Percentiles rank a stretch among this genome's conserved stretches.
Evolutionary conservation across 2,888 invertebrate genomes (phyloP).

Genomic region (Nymphalis urticae): DNA sequence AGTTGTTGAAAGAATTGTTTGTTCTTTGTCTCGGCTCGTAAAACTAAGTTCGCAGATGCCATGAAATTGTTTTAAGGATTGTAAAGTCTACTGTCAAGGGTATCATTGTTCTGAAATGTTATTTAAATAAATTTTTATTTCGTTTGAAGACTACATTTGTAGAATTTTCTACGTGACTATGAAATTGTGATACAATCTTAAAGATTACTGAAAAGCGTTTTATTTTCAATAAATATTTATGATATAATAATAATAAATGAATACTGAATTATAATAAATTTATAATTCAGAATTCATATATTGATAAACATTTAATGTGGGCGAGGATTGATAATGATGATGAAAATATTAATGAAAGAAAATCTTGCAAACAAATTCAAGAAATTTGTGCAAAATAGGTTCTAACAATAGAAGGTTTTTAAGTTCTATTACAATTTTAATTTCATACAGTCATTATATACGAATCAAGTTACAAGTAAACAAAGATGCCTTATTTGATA

Average conservation of each 20-base stretch:
- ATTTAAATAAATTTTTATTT: conserved; percentile 15
- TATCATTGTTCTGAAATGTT: conserved; percentile 1
- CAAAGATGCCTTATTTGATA: no score
- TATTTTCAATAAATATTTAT: no score
- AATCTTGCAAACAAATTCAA: background rate
- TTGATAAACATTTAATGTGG: no score
- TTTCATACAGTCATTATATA: no score
- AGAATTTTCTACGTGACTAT: background rate
- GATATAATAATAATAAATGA: no score
- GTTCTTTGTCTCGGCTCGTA: conserved; percentile 31
- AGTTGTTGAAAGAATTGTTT: conserved; percentile 25
- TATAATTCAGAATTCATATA: no score
- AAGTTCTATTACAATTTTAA: no score
- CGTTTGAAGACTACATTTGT: background rate
- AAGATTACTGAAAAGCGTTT: no score
- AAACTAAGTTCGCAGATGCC: conserved; percentile 31
- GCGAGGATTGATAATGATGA: no score
- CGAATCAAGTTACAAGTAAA: no score
- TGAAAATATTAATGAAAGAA: no score
- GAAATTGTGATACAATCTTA: background rate
- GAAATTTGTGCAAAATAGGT: background rate
- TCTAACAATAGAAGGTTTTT: background rate
- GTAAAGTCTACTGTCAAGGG: conserved; percentile 14
- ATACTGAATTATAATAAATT: no score
- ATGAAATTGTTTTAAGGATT: conserved; percentile 22